phyloP scores from a whole-genome alignment of 1,140 invertebrate genomes.

The Lycorma delicatula region DNA sequence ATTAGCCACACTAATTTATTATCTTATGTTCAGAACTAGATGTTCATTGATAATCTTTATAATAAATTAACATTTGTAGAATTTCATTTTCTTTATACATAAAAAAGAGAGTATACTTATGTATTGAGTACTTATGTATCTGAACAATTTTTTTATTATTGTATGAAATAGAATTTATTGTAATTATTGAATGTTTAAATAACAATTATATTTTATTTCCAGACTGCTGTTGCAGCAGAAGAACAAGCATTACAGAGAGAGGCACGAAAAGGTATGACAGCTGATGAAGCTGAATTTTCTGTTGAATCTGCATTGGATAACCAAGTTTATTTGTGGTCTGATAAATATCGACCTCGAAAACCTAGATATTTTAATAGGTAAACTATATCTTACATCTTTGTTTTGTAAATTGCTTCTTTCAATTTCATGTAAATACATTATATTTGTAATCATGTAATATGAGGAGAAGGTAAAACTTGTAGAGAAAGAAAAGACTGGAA shows the following conservation, averaged over 20 bases:
- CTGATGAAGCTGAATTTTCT: constrained; percentile 86
- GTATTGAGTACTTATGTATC: not conserved
- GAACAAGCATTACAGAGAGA: constrained; percentile 59
- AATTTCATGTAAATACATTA: too few relatives aligned
- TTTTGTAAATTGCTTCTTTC: too few relatives aligned
- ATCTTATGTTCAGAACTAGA: too few relatives aligned
- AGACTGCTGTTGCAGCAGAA: constrained; percentile 36
- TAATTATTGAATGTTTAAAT: not conserved
- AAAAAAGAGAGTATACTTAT: too few relatives aligned
- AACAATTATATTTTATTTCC: too few relatives aligned
- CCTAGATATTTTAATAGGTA: constrained; percentile 93
- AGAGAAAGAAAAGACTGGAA: too few relatives aligned
- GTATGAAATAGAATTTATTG: constrained; percentile 1
- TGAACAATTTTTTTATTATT: constrained; percentile 1
- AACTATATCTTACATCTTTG: too few relatives aligned
- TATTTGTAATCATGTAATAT: too few relatives aligned
- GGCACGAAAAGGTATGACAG: constrained; percentile 80
- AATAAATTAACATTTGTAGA: too few relatives aligned
- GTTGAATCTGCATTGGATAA: constrained; percentile 80
- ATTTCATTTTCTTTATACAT: too few relatives aligned
- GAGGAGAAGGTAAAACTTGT: not conserved
- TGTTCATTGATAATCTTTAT: too few relatives aligned
- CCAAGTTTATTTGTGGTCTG: constrained; percentile 91
- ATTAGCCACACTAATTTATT: too few relatives aligned
- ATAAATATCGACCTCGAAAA: constrained; percentile 95